A percentile compares a stretch with the other conserved stretches of the same genome.
phyloP scores from a whole-genome alignment of 1,140 invertebrate species.

The Muscidifurax raptorellus region DNA sequence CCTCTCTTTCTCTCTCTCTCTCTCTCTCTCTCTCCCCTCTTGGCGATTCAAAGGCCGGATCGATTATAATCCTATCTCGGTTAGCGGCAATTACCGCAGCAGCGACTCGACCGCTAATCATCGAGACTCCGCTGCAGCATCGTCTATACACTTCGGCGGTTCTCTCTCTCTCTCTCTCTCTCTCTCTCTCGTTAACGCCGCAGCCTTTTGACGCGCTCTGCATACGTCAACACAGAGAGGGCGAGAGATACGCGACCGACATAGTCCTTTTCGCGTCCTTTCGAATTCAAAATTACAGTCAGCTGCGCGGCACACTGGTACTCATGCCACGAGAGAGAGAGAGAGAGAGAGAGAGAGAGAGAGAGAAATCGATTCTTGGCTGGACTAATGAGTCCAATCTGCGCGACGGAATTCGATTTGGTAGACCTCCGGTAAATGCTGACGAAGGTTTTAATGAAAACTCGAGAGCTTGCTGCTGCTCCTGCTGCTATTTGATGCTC shows the following conservation, averaged over 20 bases:
- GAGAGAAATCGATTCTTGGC: conserved; percentile 10
- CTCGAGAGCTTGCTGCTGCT: neutral
- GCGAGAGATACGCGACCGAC: neutral
- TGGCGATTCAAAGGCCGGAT: conserved; percentile 20
- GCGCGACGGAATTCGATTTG: conserved; percentile 20
- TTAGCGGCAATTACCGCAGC: conserved; percentile 65
- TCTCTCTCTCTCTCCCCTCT: no score
- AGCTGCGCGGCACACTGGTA: neutral
- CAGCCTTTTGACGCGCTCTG: neutral
- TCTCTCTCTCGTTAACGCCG: neutral
- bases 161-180: no score
- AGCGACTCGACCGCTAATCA: conserved; percentile 71
- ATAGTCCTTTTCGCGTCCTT: neutral
- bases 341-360: neutral
- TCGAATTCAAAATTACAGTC: neutral
- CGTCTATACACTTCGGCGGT: neutral
- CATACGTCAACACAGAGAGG: neutral
- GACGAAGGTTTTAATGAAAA: conserved; percentile 21
- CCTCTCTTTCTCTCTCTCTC: no score
- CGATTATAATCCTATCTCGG: conserved; percentile 71
- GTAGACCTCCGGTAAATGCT: neutral
- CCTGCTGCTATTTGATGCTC: no score
- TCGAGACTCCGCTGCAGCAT: conserved; percentile 52
- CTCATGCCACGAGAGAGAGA: neutral
- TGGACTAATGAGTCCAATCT: conserved; percentile 25